These are phyloP conservation scores for Wasmannia auropunctata DNA, from an alignment of 1,140 invertebrate genomes.

Conservation along the genomic window DNA sequence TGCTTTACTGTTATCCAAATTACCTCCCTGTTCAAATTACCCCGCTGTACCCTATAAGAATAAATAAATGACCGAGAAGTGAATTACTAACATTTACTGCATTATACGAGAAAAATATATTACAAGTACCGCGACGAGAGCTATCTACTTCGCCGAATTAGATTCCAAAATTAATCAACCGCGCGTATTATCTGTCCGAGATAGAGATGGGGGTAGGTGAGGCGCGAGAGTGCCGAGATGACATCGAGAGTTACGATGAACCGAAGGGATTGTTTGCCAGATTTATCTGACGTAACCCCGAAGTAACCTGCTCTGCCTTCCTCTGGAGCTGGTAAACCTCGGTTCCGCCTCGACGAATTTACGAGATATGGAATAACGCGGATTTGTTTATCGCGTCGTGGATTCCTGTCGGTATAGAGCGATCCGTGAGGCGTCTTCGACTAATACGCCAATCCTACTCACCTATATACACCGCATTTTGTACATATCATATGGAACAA, in stretches of 20 bases:
- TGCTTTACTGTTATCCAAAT: too few relatives aligned
- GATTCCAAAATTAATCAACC: slow-evolving; percentile 48
- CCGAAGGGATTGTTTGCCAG: slow-evolving; percentile 43
- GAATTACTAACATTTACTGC: not conserved
- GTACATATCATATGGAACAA: slow-evolving; percentile 41
- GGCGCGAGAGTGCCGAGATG: slow-evolving; percentile 36
- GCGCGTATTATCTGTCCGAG: slow-evolving; percentile 33
- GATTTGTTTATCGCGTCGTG: slow-evolving; percentile 63
- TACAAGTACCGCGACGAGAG: not conserved
- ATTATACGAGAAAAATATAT: not conserved
- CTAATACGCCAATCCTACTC: slow-evolving; percentile 28
- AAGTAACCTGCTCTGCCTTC: slow-evolving; percentile 46
- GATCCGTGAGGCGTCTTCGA: slow-evolving; percentile 6
- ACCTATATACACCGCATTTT: not conserved
- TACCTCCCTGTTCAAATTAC: too few relatives aligned
- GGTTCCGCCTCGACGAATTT: slow-evolving; percentile 42
- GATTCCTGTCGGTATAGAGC: slow-evolving; percentile 6
- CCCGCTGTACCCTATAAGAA: too few relatives aligned
- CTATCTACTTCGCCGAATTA: not conserved
- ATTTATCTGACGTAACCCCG: slow-evolving; percentile 53
- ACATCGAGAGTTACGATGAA: slow-evolving; percentile 44
- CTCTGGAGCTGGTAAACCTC: slow-evolving; percentile 13
- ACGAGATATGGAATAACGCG: slow-evolving; percentile 36
- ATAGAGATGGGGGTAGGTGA: slow-evolving; percentile 37
- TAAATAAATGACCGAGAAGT: not conserved